Evolutionary conservation across 1,140 invertebrate species (phyloP), one percentile per base, ranked within the genome.

Genomic region (Apis laboriosa): DNA sequence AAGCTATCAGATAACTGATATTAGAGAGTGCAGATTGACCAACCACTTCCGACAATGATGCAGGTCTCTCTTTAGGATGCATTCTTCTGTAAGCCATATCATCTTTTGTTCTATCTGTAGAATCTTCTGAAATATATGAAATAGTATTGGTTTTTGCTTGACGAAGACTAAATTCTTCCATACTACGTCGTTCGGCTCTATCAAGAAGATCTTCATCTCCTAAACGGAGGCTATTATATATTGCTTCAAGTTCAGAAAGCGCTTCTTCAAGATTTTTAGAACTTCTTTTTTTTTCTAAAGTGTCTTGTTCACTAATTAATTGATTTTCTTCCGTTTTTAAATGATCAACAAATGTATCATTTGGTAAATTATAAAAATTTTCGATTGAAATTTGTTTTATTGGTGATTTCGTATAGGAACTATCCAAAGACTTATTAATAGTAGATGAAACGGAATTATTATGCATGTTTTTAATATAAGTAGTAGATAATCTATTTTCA

Each of bases 221-320:
- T 24, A 98, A 93, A 21, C 96, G 95, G 34, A 98, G 94, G 85
- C 97, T 97, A 87, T 97, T 97, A 92, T 98, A 98, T 90, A 98
- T 98, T 21, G 97, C 96, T 94, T 99, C 98, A 55, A 99, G 92
- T 93, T 98, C 98, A 86, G 96, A 96, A 12, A 98, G 94, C 66
- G 97, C 97, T 88, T 98, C 97, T 91, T 98, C 97, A 51, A 98
- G 94, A 92, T 98, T 98, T 28, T 95, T 96, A 1, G 97, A 97
- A 89, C 96, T 96, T 86, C 95, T 94, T 81, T 94, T 93, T 84
- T 92, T 92, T 84, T 90, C 92, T 24, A 90, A 84, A 28, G 89
- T 85, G 55, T 94, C 92, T 51, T 92, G 89, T 15, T 92, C 91
- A 56, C 88, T 90, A n/a, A 88, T 91, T 74, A 0, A 3, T 63